Evolutionary conservation across 2,797 vertebrate genomes (phyloP), one percentile per base, ranked within the genome.

Genomic region (Furcifer pardalis): DNA sequence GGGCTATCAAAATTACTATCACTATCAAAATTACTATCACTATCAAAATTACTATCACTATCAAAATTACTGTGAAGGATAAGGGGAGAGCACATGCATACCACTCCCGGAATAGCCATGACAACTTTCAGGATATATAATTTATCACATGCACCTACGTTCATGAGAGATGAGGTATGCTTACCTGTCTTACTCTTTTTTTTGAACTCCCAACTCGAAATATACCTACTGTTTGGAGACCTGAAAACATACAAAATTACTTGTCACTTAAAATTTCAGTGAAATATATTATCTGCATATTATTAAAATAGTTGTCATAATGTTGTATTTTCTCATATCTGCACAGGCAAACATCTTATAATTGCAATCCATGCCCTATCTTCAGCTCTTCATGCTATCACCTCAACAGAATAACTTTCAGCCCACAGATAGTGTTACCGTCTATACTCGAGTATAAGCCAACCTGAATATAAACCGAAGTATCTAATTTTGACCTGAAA

Each of bases 181-280:
- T 96, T 95, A 99, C 98, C 97, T 99, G 98, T 91, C 97, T 97
- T 83, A 99, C 98, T 97, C 98, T 97, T 93, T 99, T 99, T 96
- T 98, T 99, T 87, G 99, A 99, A 91, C 98, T 99, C 92, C 99
- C 99, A 76, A 99, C 97, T 89, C 99, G 97, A 94, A 99, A 99
- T 94, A 99, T 99, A 81, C 99, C 99, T 82, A 99, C 98, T 8
- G 98, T 99, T 88, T 98, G 97, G 68, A 99, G 97, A 91, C 97
- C 99, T 99, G 86, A 56, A 95, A 95, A 84, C 25, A 84, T 1
- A 96, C 49, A 63, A 95, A 82, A 94, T 84, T 86, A 91, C 30
- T 91, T 5, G 37, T 46, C 86, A 35, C 27, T 89, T 77, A 62
- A 87, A 80, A 87, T 81, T 90, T 59, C 83, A 44, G 42, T 84